Evolutionary conservation across 2,113 vertebrate genomes (phyloP).

Genomic region (Poicephalus gulielmi): DNA sequence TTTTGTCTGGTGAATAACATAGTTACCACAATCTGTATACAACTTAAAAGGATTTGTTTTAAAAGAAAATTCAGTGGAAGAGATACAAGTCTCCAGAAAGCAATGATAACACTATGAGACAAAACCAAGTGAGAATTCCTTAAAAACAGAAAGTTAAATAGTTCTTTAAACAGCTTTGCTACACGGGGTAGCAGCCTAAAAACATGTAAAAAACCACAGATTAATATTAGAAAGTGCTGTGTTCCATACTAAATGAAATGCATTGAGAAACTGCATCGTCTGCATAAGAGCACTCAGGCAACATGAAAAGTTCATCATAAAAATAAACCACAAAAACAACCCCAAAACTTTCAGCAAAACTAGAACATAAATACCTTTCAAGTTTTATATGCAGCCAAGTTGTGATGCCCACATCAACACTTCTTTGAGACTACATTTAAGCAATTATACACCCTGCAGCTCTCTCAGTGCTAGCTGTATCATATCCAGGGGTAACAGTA

Average conservation of each 20-base stretch:
- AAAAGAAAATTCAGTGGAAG: not conserved
- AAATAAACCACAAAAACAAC: not conserved
- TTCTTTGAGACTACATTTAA: not conserved
- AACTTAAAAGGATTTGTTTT: not conserved
- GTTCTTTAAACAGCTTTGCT: not conserved
- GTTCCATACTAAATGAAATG: not conserved
- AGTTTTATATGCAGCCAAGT: not conserved
- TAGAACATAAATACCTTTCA: not conserved
- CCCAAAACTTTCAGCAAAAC: not conserved
- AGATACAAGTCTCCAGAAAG: not conserved
- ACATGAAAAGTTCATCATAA: not conserved
- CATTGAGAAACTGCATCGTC: not conserved
- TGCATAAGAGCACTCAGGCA: not conserved
- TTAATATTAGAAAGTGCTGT: not conserved
- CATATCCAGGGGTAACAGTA: not conserved
- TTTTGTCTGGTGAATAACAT: not conserved
- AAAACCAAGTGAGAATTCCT: not conserved
- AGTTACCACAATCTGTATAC: not conserved
- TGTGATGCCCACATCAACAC: accelerated
- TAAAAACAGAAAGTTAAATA: not conserved
- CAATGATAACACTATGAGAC: not conserved
- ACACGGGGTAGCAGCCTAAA: not conserved
- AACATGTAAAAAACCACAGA: not conserved
- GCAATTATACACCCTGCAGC: not conserved
- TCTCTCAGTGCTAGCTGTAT: not conserved